Base-by-base conservation (phyloP, 2,113 vertebrate species). In the Phrynosoma platyrhinos region DNA sequence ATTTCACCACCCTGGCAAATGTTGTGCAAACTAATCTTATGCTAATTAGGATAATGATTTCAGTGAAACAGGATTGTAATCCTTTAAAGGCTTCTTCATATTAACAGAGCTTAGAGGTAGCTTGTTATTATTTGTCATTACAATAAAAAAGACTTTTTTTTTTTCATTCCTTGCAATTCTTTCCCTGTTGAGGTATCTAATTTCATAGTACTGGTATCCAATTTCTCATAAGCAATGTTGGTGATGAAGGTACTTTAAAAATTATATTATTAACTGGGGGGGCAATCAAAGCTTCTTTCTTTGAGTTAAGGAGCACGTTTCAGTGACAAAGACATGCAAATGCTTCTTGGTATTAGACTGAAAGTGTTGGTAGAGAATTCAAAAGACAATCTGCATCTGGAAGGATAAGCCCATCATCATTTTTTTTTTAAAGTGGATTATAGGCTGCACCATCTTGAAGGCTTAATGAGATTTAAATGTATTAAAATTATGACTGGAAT, bases 31-130 rank as follows among this genome's bases (percentile, higher is more conserved):
- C 8, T 83, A 91, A 93, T 93, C 18, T 74, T 74, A 88, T 91
- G 86, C 30, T 94, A 90, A 94, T 91, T 72, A 90, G 62, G 72
- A 55, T 91, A 94, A 93, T 89, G 79, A 82, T 95, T 95, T 95
- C 47, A 85, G 85, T 92, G 91, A 87, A 55, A 83, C 92, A 82
- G 62, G 87, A 91, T 88, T 87, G 27, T 93, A 94, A 90, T 91
- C 20, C 81, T 92, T 92, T 91, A 91, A 93, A 78, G 76, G 0
- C 21, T 90, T 92, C 88, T 88, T 82, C n/a, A 20, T 88, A 92
- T 77, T 89, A 91, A 92, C 75, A 91, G 83, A 76, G 9, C 83
- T 90, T 92, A 87, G 25, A 91, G 32, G 20, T 92, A 94, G 30
- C 18, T 83, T 18, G 9, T 83, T 90, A 87, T 92, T 92, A 91